Conservation (phyloP, 2,888 invertebrate genomes). For the Melipona bicolor region DNA sequence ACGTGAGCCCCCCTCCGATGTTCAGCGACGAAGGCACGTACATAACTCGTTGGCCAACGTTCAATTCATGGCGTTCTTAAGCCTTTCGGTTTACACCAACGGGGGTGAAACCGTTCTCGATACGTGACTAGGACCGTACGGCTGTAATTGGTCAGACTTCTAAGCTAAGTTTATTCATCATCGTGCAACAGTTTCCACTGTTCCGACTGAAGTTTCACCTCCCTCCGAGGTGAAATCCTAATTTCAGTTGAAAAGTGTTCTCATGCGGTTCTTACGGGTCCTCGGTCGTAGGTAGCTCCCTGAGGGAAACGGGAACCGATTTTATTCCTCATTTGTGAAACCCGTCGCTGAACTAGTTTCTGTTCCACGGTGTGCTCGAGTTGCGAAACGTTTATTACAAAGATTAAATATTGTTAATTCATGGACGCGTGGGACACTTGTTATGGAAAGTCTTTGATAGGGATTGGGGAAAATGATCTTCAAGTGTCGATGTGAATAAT, state of each 20-base stretch:
- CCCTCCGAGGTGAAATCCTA: background rate
- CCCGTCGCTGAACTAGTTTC: background rate
- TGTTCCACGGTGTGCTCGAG: background rate
- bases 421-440: too few species aligned
- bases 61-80: background rate
- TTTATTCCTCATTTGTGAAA: background rate
- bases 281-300: background rate
- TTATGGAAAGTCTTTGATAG: background rate
- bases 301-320: background rate
- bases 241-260: constrained; percentile 9
- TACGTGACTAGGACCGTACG: background rate
- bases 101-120: background rate
- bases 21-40: background rate
- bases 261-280: background rate
- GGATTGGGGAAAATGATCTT: background rate
- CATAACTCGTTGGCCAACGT: constrained; percentile 2
- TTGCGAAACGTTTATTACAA: background rate
- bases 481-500: background rate
- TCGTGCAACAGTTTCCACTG: background rate
- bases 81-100: background rate
- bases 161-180: constrained; percentile 31
- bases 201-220: background rate
- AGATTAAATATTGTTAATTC: background rate
- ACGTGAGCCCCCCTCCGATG: background rate
- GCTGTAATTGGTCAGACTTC: background rate